phyloP scores from a whole-genome alignment of 1,140 invertebrate species.

The Dufourea novaeangliae region DNA sequence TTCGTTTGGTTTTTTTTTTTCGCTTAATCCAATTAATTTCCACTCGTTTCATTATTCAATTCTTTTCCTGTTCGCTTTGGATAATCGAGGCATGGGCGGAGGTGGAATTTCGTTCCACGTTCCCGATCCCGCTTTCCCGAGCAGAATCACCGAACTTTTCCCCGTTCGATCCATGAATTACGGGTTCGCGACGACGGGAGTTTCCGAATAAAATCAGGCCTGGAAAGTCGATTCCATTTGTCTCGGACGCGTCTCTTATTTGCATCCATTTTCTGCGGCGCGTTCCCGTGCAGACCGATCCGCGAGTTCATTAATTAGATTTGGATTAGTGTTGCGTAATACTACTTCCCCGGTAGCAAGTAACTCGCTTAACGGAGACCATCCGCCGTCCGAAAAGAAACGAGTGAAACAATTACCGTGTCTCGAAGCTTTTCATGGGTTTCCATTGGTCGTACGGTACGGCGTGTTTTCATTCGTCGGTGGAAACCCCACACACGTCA shows the following conservation, averaged over 20 bases:
- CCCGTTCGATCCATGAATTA: not conserved
- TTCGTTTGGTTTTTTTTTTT: not conserved
- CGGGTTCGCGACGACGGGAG: not conserved
- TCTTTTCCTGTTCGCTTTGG: not conserved
- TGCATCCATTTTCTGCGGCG: not conserved
- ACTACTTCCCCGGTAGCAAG: slow-evolving; percentile 2
- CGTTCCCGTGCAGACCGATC: not conserved
- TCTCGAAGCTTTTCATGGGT: not conserved
- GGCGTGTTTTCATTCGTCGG: no score
- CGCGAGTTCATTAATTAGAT: slow-evolving; percentile 17
- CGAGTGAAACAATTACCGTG: slow-evolving; percentile 29
- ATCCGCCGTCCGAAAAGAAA: slow-evolving; percentile 22
- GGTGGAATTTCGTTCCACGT: not conserved
- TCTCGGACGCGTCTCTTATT: not conserved
- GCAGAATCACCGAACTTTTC: no score
- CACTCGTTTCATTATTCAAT: no score
- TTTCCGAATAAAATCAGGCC: not conserved
- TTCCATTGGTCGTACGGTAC: not conserved
- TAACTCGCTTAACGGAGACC: slow-evolving; percentile 2
- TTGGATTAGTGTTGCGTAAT: slow-evolving; percentile 39
- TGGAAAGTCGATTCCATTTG: no score
- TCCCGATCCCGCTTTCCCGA: not conserved
- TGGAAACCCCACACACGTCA: no score
- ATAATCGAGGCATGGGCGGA: not conserved
- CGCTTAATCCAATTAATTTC: not conserved